A percentile compares a stretch with the other conserved stretches of the same genome.
Evolutionary conservation across 2,797 vertebrate genomes (phyloP).

Genomic region (Micrastur ruficollis): DNA sequence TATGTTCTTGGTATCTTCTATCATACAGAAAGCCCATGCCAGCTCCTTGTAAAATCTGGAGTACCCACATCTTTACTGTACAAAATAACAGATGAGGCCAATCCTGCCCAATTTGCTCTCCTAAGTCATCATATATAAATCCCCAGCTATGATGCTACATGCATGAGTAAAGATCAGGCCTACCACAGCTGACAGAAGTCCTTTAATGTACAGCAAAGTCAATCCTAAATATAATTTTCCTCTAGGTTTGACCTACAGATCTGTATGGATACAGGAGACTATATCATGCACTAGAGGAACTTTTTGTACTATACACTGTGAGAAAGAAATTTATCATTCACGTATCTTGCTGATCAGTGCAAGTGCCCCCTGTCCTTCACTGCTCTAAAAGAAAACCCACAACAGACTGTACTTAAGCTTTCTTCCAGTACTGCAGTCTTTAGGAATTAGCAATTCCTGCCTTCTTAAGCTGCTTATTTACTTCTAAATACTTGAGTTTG

Average conservation of each 20-base stretch:
- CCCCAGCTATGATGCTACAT: neutral
- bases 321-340: neutral
- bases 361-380: neutral
- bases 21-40: neutral
- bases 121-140: neutral
- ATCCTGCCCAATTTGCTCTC: neutral
- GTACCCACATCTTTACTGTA: neutral
- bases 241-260: neutral
- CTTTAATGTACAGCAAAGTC: neutral
- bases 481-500: neutral
- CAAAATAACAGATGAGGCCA: neutral
- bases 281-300: neutral
- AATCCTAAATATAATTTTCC: neutral
- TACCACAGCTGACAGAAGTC: neutral
- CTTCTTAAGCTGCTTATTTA: neutral
- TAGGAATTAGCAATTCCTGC: neutral
- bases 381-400: neutral
- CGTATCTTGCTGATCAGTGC: neutral
- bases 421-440: neutral
- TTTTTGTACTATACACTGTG: neutral
- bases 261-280: neutral
- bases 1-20: neutral
- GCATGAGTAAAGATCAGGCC: neutral
- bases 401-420: neutral
- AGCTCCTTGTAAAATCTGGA: neutral